Base-by-base conservation (phyloP, 2,113 vertebrate species). In the Columbina picui region DNA sequence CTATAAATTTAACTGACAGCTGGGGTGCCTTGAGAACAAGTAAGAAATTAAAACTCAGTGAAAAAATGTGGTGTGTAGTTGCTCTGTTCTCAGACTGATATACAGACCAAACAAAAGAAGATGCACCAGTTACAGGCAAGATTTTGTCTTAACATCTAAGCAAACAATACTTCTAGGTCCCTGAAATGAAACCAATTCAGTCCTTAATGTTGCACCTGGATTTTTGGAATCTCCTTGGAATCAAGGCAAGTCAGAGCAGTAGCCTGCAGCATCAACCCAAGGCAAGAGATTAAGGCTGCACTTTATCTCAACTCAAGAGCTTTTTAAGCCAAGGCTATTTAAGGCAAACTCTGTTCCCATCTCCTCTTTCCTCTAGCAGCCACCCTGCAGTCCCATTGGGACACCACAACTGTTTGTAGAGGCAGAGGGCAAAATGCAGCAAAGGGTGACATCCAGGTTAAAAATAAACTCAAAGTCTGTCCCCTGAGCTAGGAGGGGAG, bases 401-500 rank as follows among this genome's bases (percentile, higher is more conserved):
- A 41, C 41, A 59, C 38, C 12, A 47, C 25, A 87, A 79, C 30
- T 45, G 9, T 61, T 50, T n/a, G 14, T 5, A 77, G 13, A 16
- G 45, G 27, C 45, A 84, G 55, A 86, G 71, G 39, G n/a, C 25
- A 89, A 82, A 93, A 86, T 5, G 50, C 55, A 80, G 36, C 27
- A 53, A 77, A 65, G 22, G 30, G 34, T 67, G 90, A 64, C 50
- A 69, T 5, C 9, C 36, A 38, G 23, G 39, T 85, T 96, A 85
- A 92, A 93, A 88, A 88, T 71, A 93, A 94, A 89, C 69, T 39
- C 25, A 13, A 73, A 78, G 26, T 36, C n/a, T 82, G 47, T 38
- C 3, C 43, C 18, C 30, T 64, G 79, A 68, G 22, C 53, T 29
- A 22, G 34, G 15, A 2, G 12, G 7, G 36, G 7, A 79, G 23